Conservation (phyloP, 2,113 vertebrate genomes). For the Sminthopsis crassicaudata region DNA sequence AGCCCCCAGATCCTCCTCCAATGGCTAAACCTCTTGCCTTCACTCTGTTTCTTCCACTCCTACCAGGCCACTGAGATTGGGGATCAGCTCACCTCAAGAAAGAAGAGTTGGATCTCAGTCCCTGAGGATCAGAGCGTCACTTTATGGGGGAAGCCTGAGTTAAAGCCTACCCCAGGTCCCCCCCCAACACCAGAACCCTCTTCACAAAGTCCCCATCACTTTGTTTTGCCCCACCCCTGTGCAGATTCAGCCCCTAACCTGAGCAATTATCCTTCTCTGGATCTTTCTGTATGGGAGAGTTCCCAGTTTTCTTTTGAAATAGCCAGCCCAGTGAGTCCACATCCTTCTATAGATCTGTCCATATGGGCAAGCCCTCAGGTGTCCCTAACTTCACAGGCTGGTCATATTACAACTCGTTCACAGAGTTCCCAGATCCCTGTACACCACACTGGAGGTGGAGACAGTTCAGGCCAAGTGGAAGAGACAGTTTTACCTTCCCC, state of each 20-base stretch:
- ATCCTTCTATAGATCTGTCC: not conserved
- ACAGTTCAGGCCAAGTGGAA: accelerated
- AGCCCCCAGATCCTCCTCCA: not conserved
- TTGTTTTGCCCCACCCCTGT: not conserved
- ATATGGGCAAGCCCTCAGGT: not conserved
- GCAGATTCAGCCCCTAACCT: not conserved
- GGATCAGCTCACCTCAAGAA: not conserved
- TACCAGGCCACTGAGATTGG: not conserved
- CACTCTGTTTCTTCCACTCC: not conserved
- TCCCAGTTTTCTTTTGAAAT: accelerated
- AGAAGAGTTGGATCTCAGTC: slow-evolving; percentile 23
- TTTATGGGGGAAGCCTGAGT: not conserved
- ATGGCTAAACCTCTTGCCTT: slow-evolving; percentile 17
- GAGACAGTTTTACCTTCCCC: accelerated
- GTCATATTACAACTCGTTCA: not conserved
- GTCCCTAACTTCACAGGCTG: not conserved
- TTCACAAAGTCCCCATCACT: slow-evolving; percentile 11
- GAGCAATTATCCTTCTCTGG: not conserved
- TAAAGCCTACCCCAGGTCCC: not conserved
- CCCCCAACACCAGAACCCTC: not conserved
- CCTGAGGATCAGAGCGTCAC: slow-evolving; percentile 14
- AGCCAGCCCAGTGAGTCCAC: not conserved
- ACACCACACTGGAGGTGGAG: not conserved
- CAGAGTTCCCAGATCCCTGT: not conserved
- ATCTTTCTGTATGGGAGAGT: accelerated